These are phyloP conservation scores for Eueides isabella DNA, from an alignment of 1,140 invertebrate genomes.

Conservation along the genomic window DNA sequence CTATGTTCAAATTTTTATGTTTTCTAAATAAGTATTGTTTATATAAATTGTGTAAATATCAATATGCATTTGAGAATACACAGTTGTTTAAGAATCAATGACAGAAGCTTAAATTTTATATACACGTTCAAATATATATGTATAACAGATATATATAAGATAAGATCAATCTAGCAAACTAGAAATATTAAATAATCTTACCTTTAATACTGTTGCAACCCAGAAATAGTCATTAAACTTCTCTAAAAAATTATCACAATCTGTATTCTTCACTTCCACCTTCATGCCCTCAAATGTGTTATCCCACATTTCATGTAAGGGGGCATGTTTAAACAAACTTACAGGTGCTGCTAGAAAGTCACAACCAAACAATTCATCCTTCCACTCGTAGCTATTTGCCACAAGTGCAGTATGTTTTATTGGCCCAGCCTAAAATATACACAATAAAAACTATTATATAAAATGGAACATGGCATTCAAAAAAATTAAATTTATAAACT, in stretches of 20 bases:
- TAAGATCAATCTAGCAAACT: not conserved
- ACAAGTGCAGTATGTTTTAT: conserved; percentile 67
- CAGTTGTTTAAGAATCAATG: too few relatives aligned
- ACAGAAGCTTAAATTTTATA: too few relatives aligned
- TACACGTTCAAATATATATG: too few relatives aligned
- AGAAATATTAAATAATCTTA: conserved; percentile 31
- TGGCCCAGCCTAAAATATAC: conserved; percentile 63
- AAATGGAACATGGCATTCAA: too few relatives aligned
- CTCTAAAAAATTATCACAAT: conserved; percentile 91
- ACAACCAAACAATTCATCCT: conserved; percentile 87
- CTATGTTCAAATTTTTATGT: too few relatives aligned
- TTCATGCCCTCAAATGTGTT: conserved; percentile 97
- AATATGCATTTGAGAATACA: too few relatives aligned
- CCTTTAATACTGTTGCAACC: conserved; percentile 95
- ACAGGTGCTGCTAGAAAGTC: conserved; percentile 94
- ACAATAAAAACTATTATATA: too few relatives aligned
- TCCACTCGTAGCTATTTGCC: conserved; percentile 92
- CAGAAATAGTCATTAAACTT: conserved; percentile 92
- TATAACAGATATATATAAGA: too few relatives aligned
- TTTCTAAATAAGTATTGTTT: too few relatives aligned
- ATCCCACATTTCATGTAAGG: conserved; percentile 96
- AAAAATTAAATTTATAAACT: not conserved
- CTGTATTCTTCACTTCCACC: conserved; percentile 96
- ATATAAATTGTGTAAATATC: too few relatives aligned
- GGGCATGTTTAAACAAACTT: conserved; percentile 95